Base-by-base conservation (phyloP, 2,113 vertebrate species). In the Alectura lathami region DNA sequence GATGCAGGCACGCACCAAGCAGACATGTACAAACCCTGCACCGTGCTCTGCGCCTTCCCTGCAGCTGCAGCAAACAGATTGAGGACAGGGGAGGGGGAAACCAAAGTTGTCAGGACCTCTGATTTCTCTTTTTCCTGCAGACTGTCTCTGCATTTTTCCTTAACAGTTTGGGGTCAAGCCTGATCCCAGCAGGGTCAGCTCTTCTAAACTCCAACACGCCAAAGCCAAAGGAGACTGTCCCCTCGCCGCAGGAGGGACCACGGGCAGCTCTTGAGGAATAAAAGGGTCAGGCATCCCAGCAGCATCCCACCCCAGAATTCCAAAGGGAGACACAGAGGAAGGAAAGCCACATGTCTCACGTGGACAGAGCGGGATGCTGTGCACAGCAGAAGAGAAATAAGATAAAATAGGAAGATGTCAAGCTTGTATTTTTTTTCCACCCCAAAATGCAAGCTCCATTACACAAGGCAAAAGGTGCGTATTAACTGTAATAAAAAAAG, bases 81-180 rank as follows among this genome's bases (percentile, higher is more conserved):
- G 23, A 43, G 36, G 16, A 62, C 7, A 40, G 23, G 11, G 16
- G 18, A 32, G 3, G 27, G 27, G 22, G 30, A 73, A 79, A 32
- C 3, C 50, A 78, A 53, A 85, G 74, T 29, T 15, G 18, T n/a
- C 18, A 24, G 29, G 16, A n/a, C 7, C 43, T 76, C 57, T 17
- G 27, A 30, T 45, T 79, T 51, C 60, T 29, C 10, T 7, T n/a
- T n/a, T 56, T 22, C 16, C 54, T 32, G 11, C 21, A 67, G 94
- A 77, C 70, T 87, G 77, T 17, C 17, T 91, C 93, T 91, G 83
- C 92, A 86, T 94, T 97, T 95, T 94, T 93, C 77, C 81, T 42
- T 84, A 86, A 96, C 96, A 96, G 96, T 98, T 97, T 97, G 94
- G 94, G 96, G 97, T 97, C 97, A 97, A 93, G 80, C 60, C 67